Evolutionary conservation across 1,140 invertebrate species (phyloP), one percentile per base, ranked within the genome.

Genomic region (Zophobas atratus): DNA sequence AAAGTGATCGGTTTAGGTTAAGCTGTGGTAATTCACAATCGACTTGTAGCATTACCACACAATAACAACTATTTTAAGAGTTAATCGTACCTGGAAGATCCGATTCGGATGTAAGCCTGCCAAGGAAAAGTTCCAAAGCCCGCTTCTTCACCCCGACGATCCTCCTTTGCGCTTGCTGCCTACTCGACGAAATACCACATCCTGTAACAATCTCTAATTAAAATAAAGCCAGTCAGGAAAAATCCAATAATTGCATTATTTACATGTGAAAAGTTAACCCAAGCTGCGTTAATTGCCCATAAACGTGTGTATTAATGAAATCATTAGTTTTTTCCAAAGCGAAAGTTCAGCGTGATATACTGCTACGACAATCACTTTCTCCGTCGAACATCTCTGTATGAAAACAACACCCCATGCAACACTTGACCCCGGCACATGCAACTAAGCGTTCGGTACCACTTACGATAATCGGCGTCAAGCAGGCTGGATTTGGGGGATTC

Each of bases 61-160:
- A 51, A 20, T n/a, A 35, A 67, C 6, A 67, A 20, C 6, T 33
- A 32, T 41, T 67, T 38, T 32, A 32, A 32, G 3, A 41, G 48
- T 82, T 84, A 20, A 20, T 20, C 20, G 20, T 20, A 92, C 92
- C 92, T 91, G 79, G 92, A 90, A 75, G 95, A 93, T 84, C 96
- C 93, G 73, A 98, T 97, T 83, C 96, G 90, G 80, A 98, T 97
- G 87, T 98, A 97, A 0, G 97, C 97, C 91, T 97, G 96, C 96
- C 97, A 98, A 38, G 97, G 97, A 86, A 98, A 98, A 73, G 94
- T 95, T 53, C 96, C 97, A 86, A 98, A 98, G 43, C 95, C 96
- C 0, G 96, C 95, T 85, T 97, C 96, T 83, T 97, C 95, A 0
- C 97, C 97, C 96, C 96, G 51, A 98, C 96, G 78, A 98, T 97